Base-by-base conservation (phyloP, 2,113 vertebrate species). In the Zosterops pallidus region DNA sequence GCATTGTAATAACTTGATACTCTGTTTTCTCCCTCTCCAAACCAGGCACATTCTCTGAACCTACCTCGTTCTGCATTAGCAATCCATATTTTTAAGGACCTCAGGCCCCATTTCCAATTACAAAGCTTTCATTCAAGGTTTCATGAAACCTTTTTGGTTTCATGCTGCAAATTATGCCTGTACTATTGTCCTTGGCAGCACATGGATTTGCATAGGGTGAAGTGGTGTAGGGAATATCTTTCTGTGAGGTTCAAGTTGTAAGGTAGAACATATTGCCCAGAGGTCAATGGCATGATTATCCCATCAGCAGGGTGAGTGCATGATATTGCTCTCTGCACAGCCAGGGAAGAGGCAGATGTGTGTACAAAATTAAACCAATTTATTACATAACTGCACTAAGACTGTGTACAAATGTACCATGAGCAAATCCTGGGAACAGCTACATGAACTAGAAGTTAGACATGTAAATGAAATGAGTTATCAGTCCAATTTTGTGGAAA, bases 41-140 rank as follows among this genome's bases (percentile, higher is more conserved):
- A 70, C 39, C 63, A 83, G 59, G 7, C 55, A 42, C 64, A 15
- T 53, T 79, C 59, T 87, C 33, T 87, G 59, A 91, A 44, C 37
- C 44, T 60, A 11, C 52, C 56, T 92, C 77, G 41, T 59, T 70
- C 44, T 71, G 1, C 60, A 60, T 49, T 96, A 71, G 29, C 47
- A 83, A 41, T 88, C 74, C 47, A 11, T 71, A 62, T 52, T 92
- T 93, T 64, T 79, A 53, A 81, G 55, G 63, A 63, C 91, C 42
- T 92, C 44, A 82, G 65, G 90, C 71, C 68, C 59, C 13, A 44
- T 94, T 96, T 91, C 63, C 89, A 60, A 21, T 92, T 94, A 91
- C 77, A 90, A 71, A 94, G 26, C 79, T 95, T 85, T 92, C 25
- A 37, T 35, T 28, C 1, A 12, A 91, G 55, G 25, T 71, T 91